These are phyloP conservation scores for Trissolcus japonicus DNA, from an alignment of 2,888 invertebrate species.

Conservation along the genomic window DNA sequence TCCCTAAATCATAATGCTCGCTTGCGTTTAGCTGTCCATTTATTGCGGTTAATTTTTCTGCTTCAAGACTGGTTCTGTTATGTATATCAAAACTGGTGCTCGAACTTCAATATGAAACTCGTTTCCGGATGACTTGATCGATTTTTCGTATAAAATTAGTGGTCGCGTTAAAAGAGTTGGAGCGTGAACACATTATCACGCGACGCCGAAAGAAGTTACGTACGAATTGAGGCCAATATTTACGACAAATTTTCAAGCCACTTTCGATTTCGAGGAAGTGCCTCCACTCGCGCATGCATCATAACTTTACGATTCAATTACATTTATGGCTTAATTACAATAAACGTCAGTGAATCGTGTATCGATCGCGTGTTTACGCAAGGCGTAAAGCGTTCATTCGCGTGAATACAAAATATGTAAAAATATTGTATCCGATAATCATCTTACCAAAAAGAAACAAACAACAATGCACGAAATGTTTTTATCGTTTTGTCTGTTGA, in stretches of 20 bases:
- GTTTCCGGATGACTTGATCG: conserved; percentile 46
- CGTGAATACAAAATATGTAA: conserved; percentile 13
- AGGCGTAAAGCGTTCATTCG: conserved; percentile 12
- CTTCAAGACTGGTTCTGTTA: conserved; percentile 38
- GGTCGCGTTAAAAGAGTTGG: conserved; percentile 28
- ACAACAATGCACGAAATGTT: too few species aligned
- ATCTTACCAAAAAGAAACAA: too few species aligned
- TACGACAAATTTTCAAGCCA: conserved; percentile 12
- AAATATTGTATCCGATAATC: too few species aligned
- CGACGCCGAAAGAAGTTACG: conserved; percentile 17
- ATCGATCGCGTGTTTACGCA: conserved; percentile 33
- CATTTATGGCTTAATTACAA: conserved; percentile 37
- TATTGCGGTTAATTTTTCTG: conserved; percentile 13
- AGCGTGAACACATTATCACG: conserved; percentile 36
- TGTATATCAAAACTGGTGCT: conserved; percentile 21
- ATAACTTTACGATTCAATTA: conserved; percentile 40
- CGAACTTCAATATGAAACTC: conserved; percentile 40
- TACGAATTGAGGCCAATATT: conserved; percentile 28
- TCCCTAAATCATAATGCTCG: too few species aligned
- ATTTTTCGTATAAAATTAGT: conserved; percentile 43
- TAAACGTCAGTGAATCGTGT: conserved; percentile 14
- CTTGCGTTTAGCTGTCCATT: too few species aligned
- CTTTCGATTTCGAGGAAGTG: conserved; percentile 37
- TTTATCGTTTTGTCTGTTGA: too few species aligned
- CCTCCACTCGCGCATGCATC: not conserved